Base-by-base conservation (phyloP, 2,888 invertebrate species). In the Nephrotoma flavescens region DNA sequence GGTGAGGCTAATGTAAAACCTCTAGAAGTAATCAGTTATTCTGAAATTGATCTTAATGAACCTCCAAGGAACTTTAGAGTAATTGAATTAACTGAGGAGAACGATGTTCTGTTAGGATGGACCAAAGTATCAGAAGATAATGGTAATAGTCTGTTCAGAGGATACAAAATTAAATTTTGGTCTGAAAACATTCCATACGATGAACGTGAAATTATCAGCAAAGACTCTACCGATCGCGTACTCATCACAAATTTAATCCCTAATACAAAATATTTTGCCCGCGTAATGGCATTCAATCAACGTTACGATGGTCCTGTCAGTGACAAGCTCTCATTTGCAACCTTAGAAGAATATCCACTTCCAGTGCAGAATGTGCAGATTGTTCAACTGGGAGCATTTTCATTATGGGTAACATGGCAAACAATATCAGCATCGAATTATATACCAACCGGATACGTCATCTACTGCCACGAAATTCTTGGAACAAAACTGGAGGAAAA, bases 81-180 rank as follows among this genome's bases (percentile, higher is more conserved):
- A 2, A 31, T 31, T 31, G 0, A 31, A 31, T 94, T 97, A 41
- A 95, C 95, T 52, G 95, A 95, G 19, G 95, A 97, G 52, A 97
- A 96, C 45, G 94, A 95, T 0, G 99, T 98, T 0, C 92, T 96
- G 47, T 94, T 99, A 87, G 95, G 95, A 89, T 99, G 99, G 99
- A 95, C 95, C 90, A 95, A 97, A 0, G 98, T 99, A 0, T 93
- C 95, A 44, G 92, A 94, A 0, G 95, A 95, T 41, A 95, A 96
- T 0, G 95, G 99, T 0, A 94, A 96, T 45, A 99, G 99, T 9
- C 96, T 97, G 91, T 97, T 99, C 92, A 96, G 96, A 89, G 99
- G 99, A 2, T 99, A 99, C 92, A 98, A 97, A 94, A 97, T 99
- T 87, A 97, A 97, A 91, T 98, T 97, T 6, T 99, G 99, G 98